Base-by-base conservation (phyloP, 92 coral and sea anemone species). In the Pocillopora grandis region DNA sequence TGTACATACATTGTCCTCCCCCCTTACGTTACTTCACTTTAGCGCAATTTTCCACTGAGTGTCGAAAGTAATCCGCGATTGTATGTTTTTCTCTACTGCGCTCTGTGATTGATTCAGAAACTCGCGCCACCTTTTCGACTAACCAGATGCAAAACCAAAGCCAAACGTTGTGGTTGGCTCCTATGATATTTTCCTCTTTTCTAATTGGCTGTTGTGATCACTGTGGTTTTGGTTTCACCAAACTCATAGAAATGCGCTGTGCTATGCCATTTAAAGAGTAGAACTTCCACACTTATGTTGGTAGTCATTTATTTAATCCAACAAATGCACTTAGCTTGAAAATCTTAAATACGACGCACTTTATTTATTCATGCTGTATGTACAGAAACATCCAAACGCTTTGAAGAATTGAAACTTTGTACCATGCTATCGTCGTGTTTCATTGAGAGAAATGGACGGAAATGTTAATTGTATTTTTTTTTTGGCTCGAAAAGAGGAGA, bases 241-340 rank as follows among this genome's bases (percentile, higher is more conserved):
- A 8, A 70, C 75, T 70, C 57, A 12, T 35, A 69, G 52, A 70
- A 68, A 70, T 36, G 3, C 14, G 2, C 13, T 66, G 10, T 36
- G 33, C 18, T 37, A 70, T 42, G 16, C 12, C 21, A 70, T 16
- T 12, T 10, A 2, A 36, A 36, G 52, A 78, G 9, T n/a, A 36
- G 3, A 55, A 55, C 27, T 13, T 14, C 42, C 11, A 31, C 66
- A 1, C 0, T 67, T 5, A 67, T 57, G 58, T 74, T 7, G 14
- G 75, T 68, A 68, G 76, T n/a, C 58, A 42, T 81, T 81, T 81
- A 81, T 81, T 81, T 42, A 61, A 36, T 71, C 63, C 66, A 60
- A 81, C 74, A 81, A 42, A 58, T 77, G 73, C 49, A 20, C 62
- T 71, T 60, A 33, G 77, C 55, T 81, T 42, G 60, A 71, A 81